These are phyloP conservation scores for Propithecus coquereli DNA, from an alignment of 2,113 vertebrate species.

Conservation along the genomic window DNA sequence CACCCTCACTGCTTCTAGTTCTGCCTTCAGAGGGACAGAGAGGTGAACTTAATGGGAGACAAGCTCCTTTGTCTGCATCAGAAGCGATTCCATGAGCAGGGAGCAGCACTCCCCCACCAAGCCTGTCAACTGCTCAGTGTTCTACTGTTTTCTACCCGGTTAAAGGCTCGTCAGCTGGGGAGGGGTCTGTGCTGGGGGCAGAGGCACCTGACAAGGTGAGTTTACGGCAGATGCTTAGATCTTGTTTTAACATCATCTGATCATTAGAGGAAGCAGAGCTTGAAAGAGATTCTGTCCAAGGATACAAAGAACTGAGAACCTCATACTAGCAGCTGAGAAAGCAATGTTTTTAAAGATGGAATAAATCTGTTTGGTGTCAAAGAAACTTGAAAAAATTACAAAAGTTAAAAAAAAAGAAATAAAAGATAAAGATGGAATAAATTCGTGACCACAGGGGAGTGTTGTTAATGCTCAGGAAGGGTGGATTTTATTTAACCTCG, in stretches of 20 bases:
- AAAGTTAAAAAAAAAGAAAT: no score
- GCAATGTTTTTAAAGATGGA: neutral
- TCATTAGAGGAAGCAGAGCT: neutral
- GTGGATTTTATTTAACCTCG: neutral
- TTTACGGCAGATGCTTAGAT: neutral
- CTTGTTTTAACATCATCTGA: neutral
- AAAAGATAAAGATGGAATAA: neutral
- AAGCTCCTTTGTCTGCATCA: neutral
- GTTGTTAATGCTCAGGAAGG: neutral
- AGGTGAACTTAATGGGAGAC: neutral
- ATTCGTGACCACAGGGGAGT: neutral
- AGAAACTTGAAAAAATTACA: no score
- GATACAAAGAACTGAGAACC: neutral
- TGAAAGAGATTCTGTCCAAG: neutral
- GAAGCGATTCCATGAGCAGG: neutral
- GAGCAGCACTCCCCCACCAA: neutral
- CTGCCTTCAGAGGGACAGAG: conserved; percentile 24
- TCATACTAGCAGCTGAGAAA: neutral
- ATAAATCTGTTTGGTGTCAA: neutral
- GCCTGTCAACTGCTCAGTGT: neutral
- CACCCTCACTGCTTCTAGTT: neutral
- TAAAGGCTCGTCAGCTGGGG: neutral
- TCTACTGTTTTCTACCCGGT: fast-evolving
- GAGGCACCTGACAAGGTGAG: neutral
- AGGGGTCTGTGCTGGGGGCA: neutral